A percentile compares a stretch with the other conserved stretches of the same genome.
Conservation (phyloP, 2,797 vertebrate genomes). For the Vespertilio murinus region DNA sequence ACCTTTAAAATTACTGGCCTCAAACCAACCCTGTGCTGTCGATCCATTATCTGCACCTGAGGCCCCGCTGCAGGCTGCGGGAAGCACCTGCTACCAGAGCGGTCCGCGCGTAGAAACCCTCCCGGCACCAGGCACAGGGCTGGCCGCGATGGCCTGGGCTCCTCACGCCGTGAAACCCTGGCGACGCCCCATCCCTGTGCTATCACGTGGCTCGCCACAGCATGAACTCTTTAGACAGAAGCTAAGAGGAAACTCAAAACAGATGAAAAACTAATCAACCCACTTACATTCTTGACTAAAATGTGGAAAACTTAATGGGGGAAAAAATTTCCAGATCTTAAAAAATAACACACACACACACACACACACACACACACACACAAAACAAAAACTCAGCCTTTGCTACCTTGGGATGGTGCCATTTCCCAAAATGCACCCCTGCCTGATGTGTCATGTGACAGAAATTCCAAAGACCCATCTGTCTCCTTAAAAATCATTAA, state of each 20-base stretch:
- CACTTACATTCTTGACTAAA: constrained; percentile 72
- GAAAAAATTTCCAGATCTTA: constrained; percentile 57
- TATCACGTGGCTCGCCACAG: rapidly evolving
- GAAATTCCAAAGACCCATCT: background rate
- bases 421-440: background rate
- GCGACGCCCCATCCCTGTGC: rapidly evolving
- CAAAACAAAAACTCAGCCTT: background rate
- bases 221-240: background rate
- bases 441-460: background rate
- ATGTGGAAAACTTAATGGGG: constrained; percentile 65
- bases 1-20: constrained; percentile 51
- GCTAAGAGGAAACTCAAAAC: constrained; percentile 66
- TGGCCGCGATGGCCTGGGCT: background rate
- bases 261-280: constrained; percentile 72
- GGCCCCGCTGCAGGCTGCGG: constrained; percentile 62
- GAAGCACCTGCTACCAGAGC: constrained; percentile 67
- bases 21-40: constrained; percentile 64
- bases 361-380: no score
- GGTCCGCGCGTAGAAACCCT: background rate
- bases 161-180: background rate
- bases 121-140: background rate
- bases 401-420: background rate
- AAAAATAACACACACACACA: background rate
- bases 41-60: constrained; percentile 51
- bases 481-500: background rate